These are phyloP conservation scores for Gila robusta DNA, from an alignment of 2,797 vertebrate genomes.

Conservation along the genomic window DNA sequence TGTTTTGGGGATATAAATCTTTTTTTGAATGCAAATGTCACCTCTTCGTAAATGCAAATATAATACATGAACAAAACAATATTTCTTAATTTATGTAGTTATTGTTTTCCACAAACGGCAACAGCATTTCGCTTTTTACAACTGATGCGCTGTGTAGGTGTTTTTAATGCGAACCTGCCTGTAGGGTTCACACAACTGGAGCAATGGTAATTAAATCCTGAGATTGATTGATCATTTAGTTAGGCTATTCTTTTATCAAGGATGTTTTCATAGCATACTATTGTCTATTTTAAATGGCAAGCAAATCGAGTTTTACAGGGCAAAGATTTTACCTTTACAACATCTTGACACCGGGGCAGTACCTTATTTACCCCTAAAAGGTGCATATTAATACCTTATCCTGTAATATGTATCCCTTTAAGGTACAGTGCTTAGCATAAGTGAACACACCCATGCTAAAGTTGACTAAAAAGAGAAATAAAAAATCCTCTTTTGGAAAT, in stretches of 20 bases:
- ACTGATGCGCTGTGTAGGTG: slow-evolving; percentile 66
- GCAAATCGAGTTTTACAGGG: not conserved
- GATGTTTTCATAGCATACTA: not conserved
- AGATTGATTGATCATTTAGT: slow-evolving; percentile 55
- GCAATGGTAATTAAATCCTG: slow-evolving; percentile 76
- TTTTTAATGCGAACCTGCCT: slow-evolving; percentile 62
- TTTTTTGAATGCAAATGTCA: slow-evolving; percentile 18
- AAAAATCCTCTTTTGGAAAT: too few species aligned
- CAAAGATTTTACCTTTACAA: not conserved
- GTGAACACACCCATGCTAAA: too few species aligned
- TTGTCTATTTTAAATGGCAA: not conserved
- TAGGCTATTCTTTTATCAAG: not conserved
- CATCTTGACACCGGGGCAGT: not conserved
- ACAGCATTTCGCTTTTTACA: slow-evolving; percentile 18
- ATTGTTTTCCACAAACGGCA: slow-evolving; percentile 25
- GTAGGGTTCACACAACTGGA: slow-evolving; percentile 57
- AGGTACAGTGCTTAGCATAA: not conserved
- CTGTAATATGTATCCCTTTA: not conserved
- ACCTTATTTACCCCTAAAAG: not conserved
- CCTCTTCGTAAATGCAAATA: not conserved
- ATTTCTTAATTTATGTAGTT: slow-evolving; percentile 13
- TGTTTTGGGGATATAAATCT: not conserved
- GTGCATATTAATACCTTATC: not conserved
- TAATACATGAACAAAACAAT: not conserved
- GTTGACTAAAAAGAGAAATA: too few species aligned